Percentiles rank a stretch among this genome's conserved stretches.
These are phyloP conservation scores for Poeciliopsis retropinna DNA, from an alignment of 2,113 vertebrate species.

Conservation along the genomic window DNA sequence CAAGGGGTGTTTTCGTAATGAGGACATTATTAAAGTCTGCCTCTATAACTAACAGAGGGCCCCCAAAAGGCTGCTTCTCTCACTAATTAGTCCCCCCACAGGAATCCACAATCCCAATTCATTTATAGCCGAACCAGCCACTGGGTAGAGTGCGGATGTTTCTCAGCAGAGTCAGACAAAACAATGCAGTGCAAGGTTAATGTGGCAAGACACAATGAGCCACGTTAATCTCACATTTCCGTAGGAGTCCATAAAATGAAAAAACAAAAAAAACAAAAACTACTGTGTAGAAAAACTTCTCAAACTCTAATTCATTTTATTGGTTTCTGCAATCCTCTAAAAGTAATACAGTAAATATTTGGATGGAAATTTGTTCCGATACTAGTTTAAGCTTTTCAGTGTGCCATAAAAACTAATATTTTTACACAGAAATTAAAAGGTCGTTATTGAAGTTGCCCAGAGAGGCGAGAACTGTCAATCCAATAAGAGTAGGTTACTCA, in stretches of 20 bases:
- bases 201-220: slow-evolving; percentile 24
- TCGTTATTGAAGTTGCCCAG: background rate
- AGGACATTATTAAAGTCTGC: slow-evolving; percentile 67
- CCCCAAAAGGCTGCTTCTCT: slow-evolving; percentile 72
- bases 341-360: background rate
- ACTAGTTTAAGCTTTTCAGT: no score
- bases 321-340: background rate
- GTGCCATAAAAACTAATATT: background rate
- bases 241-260: background rate
- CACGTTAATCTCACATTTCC: slow-evolving; percentile 29
- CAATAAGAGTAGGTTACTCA: background rate
- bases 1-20: slow-evolving; percentile 47
- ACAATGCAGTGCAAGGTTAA: slow-evolving; percentile 37
- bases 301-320: background rate
- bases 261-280: background rate
- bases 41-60: slow-evolving; percentile 65
- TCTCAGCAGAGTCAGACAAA: slow-evolving; percentile 46
- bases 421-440: background rate
- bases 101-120: slow-evolving; percentile 63
- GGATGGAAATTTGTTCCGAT: no score
- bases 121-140: slow-evolving; percentile 39
- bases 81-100: slow-evolving; percentile 73
- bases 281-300: background rate
- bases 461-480: background rate
- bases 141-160: slow-evolving; percentile 15